phyloP scores from a whole-genome alignment of 2,113 vertebrate genomes.

The Proterorhinus semilunaris region DNA sequence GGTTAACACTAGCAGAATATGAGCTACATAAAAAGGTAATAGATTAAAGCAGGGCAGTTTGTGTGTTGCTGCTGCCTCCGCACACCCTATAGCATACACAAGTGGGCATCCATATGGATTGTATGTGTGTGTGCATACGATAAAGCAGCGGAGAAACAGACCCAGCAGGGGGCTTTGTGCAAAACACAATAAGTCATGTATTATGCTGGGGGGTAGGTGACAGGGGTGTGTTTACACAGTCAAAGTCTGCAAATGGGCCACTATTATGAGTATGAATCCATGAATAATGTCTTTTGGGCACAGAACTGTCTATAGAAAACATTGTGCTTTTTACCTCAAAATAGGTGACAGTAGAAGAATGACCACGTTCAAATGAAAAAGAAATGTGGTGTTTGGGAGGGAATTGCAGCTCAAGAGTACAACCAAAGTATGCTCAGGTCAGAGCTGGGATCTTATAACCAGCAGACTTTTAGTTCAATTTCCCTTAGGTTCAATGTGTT shows the following conservation, averaged over 20 bases:
- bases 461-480: too few relatives aligned
- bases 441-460: too few relatives aligned
- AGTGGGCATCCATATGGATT: conserved; percentile 33
- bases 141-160: conserved; percentile 45
- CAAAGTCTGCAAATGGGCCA: conserved; percentile 47
- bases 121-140: conserved; percentile 41
- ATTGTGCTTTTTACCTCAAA: conserved; percentile 33
- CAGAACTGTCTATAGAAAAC: conserved; percentile 47
- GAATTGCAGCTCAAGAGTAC: too few relatives aligned
- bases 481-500: too few relatives aligned
- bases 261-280: conserved; percentile 40
- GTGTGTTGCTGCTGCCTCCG: conserved; percentile 53
- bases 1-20: conserved; percentile 68
- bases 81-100: conserved; percentile 48
- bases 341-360: background rate
- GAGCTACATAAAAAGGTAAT: conserved; percentile 69
- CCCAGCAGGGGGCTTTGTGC: conserved; percentile 35
- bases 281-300: conserved; percentile 53
- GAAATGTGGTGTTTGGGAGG: too few relatives aligned
- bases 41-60: conserved; percentile 59
- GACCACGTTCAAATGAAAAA: background rate
- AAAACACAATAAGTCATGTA: conserved; percentile 49
- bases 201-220: conserved; percentile 50
- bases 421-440: too few relatives aligned
- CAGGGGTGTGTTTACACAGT: conserved; percentile 48